Percentiles rank a stretch among this genome's conserved stretches.
phyloP scores from a whole-genome alignment of 2,797 vertebrate species.

The Pantherophis alleghaniensis region DNA sequence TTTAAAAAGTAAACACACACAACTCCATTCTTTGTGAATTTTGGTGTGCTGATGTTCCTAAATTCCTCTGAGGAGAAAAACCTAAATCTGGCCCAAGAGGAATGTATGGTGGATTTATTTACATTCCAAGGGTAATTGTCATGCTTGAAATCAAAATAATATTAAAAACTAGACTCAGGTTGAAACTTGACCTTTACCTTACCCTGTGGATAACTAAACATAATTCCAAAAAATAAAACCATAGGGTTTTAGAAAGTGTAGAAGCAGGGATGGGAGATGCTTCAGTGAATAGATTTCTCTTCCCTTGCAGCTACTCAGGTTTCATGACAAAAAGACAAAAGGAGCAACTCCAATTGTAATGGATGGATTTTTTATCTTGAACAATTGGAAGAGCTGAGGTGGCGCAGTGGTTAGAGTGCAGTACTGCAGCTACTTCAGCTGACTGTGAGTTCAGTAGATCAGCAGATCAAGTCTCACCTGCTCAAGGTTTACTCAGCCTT shows the following conservation, averaged over 20 bases:
- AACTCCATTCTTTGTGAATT: background rate
- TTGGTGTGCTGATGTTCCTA: background rate
- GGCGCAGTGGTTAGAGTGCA: too few relatives aligned
- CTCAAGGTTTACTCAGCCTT: too few relatives aligned
- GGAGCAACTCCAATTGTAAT: background rate
- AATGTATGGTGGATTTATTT: background rate
- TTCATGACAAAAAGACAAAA: background rate
- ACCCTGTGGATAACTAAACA: background rate
- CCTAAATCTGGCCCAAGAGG: background rate
- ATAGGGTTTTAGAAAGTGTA: background rate
- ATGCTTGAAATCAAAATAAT: background rate
- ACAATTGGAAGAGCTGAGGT: background rate
- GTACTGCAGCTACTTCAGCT: too few relatives aligned
- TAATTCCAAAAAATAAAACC: background rate
- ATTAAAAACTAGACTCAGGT: background rate
- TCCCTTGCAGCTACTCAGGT: background rate
- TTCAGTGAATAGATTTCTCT: background rate
- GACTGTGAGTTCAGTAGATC: too few relatives aligned
- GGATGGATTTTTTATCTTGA: background rate
- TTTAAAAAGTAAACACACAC: background rate
- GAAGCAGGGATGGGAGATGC: background rate
- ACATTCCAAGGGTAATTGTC: background rate
- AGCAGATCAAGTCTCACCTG: too few relatives aligned
- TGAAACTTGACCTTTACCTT: background rate
- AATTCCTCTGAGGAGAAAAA: background rate